phyloP scores from a whole-genome alignment of 2,797 vertebrate species.

The Peromyscus attwateri region DNA sequence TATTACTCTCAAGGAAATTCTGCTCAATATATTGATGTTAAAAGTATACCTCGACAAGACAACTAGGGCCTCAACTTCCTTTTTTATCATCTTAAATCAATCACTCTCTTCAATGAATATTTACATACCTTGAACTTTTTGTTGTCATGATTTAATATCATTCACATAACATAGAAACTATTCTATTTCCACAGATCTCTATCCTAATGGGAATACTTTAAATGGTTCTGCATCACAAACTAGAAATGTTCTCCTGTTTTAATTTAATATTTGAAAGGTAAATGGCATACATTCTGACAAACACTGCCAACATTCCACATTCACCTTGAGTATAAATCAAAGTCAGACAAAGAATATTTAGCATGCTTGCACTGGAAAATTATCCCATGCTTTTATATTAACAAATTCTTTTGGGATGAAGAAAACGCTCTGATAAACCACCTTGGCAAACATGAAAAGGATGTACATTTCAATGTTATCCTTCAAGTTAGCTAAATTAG shows the following conservation, averaged over 20 bases:
- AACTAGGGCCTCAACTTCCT: background rate
- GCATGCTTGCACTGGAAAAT: background rate
- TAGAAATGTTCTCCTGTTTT: constrained; percentile 38
- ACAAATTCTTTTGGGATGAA: background rate
- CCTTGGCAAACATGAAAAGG: constrained; percentile 4
- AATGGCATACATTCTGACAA: constrained; percentile 14
- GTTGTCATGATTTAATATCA: background rate
- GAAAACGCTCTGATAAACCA: background rate
- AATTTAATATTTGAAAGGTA: constrained; percentile 47
- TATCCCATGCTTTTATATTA: background rate
- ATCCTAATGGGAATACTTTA: constrained; percentile 15
- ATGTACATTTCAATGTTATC: constrained; percentile 52
- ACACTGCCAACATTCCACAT: background rate
- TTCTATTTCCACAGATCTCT: background rate
- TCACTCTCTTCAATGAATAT: background rate
- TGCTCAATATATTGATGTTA: background rate
- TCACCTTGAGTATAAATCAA: constrained; percentile 60
- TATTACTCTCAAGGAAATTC: background rate
- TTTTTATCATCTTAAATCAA: background rate
- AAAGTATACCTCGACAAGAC: background rate
- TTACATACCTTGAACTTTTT: background rate
- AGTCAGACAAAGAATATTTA: constrained; percentile 41
- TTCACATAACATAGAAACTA: background rate
- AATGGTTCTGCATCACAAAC: constrained; percentile 55
- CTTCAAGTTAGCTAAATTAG: background rate